phyloP scores from a whole-genome alignment of 1,140 invertebrate species.

The Orius insidiosus region DNA sequence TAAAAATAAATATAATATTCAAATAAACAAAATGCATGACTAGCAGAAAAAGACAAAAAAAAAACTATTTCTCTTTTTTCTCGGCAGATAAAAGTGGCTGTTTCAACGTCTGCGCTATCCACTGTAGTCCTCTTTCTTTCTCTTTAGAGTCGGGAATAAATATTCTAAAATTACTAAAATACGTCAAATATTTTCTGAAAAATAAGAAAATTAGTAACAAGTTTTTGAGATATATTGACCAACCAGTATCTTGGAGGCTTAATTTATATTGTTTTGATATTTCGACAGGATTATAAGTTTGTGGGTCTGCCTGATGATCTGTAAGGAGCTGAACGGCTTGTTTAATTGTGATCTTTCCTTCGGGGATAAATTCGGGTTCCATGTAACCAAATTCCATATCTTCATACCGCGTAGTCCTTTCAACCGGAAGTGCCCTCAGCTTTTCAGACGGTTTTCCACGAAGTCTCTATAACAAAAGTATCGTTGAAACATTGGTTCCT shows the following conservation, averaged over 20 bases:
- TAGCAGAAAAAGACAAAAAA: no score
- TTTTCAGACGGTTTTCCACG: slow-evolving; percentile 9
- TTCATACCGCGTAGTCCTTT: neutral
- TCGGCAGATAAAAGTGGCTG: no score
- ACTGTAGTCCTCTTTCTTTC: no score
- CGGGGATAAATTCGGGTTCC: slow-evolving; percentile 23
- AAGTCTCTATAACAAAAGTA: neutral
- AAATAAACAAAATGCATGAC: neutral
- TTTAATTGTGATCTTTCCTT: slow-evolving; percentile 23
- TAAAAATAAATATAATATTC: neutral
- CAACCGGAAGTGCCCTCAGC: neutral
- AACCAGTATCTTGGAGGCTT: slow-evolving; percentile 17
- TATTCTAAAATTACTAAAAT: slow-evolving; percentile 4
- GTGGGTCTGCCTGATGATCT: slow-evolving; percentile 22
- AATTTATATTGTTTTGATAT: slow-evolving; percentile 24
- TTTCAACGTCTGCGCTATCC: no score
- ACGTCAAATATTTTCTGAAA: slow-evolving; percentile 12
- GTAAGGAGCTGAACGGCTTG: slow-evolving; percentile 23
- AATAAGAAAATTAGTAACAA: neutral
- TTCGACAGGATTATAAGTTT: slow-evolving; percentile 16
- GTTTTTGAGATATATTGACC: no score
- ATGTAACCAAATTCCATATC: slow-evolving; percentile 22
- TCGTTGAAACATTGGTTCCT: no score
- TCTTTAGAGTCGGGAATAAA: neutral
- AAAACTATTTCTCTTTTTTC: no score